Base-by-base conservation (phyloP, 2,797 vertebrate genomes). In the Epinephelus malabaricus region DNA sequence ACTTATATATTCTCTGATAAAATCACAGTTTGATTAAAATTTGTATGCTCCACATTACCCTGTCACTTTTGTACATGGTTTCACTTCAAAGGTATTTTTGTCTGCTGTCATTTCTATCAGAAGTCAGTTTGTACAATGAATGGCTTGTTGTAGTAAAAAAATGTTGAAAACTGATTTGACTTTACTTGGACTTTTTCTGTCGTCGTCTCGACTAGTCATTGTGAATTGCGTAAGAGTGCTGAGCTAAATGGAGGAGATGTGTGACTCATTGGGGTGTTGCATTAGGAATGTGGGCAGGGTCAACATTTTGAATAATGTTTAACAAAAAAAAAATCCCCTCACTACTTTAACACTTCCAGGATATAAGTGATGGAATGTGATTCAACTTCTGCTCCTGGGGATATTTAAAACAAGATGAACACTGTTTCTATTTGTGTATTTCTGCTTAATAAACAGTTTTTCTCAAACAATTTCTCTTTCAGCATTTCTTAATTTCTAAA, bases 221-320 rank as follows among this genome's bases (percentile, higher is more conserved):
- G 61, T 69, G 74, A 60, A 62, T 70, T 85, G 40, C 15, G 6
- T 74, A 71, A 76, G n/a, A 70, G 50, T 76, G 47, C n/a, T 49
- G 63, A 81, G 67, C 62, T 65, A 63, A 69, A 55, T 25, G 76
- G 63, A 77, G 73, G 15, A 54, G n/a, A 43, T 63, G n/a, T 34
- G 56, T 93, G 88, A 93, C 64, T 94, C 93, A 95, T 27, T 70
- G 63, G 76, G 89, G 73, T 78, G 81, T 88, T 80, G 63, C 59
- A 6, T 38, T 62, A 78, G 84, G 88, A 94, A 92, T 93, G 74
- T 88, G 85, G 88, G 84, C 60, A 25, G 76, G 83, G 83, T 85
- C 81, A 51, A 75, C 79, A 56, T 70, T 74, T 83, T 62, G 38
- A 78, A 51, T 73, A 91, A 86, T 89, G 78, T 87, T 93, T 83